Base-by-base conservation (phyloP, 2,113 vertebrate genomes). In the Prinia subflava region DNA sequence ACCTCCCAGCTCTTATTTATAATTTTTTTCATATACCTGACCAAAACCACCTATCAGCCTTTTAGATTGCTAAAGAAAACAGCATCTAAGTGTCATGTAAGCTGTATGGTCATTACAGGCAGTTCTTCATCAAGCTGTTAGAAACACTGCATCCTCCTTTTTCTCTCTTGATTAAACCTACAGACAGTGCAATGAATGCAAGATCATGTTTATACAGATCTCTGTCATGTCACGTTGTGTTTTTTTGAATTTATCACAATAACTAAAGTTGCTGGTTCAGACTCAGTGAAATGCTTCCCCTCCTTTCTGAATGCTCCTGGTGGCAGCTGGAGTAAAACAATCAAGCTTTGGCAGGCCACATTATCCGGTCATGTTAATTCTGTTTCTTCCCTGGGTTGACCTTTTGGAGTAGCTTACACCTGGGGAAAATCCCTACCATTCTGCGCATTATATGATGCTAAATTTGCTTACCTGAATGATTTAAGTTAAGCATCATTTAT, bases 41-140 rank as follows among this genome's bases (percentile, higher is more conserved):
- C 59, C 67, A 62, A 75, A 85, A 8, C 41, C 23, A 87, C 31
- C 55, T 65, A 69, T 69, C 57, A 79, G 31, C 50, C 15, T 83
- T 89, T 94, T 76, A 69, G 27, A 46, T 57, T 85, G 50, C 23
- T 90, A 14, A 78, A 78, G 35, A 65, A 83, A 77, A 92, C 39
- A 80, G 2, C 56, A 79, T 56, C 12, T 49, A 4, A 19, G 10
- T 87, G 53, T 64, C 53, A 47, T 16, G 2, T 59, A 49, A 64
- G 20, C 25, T 53, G 16, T 73, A n/a, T 53, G 52, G 64, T 53
- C 78, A 37, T 78, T 65, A 16, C 4, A 83, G 55, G 19, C 39
- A 87, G 50, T 68, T 70, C 39, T 69, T 83, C 17, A 35, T 81
- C n/a, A 55, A 68, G 53, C 64, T 68, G 15, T 57, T 79, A 65